A percentile compares a stretch with the other conserved stretches of the same genome.
Evolutionary conservation across 2,888 invertebrate species (phyloP).

Genomic region (Pyrrhia umbra): DNA sequence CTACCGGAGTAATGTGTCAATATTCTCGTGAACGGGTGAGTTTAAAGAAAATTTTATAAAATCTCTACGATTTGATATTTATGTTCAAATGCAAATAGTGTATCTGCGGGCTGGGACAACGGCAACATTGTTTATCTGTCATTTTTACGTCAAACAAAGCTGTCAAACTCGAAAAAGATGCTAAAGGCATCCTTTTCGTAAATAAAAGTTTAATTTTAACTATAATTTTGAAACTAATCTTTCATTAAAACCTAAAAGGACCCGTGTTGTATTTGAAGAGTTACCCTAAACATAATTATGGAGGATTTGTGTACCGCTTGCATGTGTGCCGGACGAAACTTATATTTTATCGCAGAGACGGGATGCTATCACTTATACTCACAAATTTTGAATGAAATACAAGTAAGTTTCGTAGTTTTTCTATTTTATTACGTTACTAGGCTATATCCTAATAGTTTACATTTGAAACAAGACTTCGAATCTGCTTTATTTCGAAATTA

Average conservation of each 20-base stretch:
- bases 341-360: slow-evolving; percentile 74
- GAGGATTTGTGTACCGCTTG: slow-evolving; percentile 79
- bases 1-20: too few species aligned
- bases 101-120: too few species aligned
- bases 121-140: neutral
- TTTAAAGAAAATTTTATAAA: too few species aligned
- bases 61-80: too few species aligned
- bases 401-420: slow-evolving; percentile 66
- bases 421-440: neutral
- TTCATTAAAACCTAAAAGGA: neutral
- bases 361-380: slow-evolving; percentile 74
- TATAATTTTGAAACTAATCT: slow-evolving; percentile 1
- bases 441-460: neutral
- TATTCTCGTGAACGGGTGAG: too few species aligned
- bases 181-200: slow-evolving; percentile 27
- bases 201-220: slow-evolving; percentile 27
- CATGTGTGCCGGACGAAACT: slow-evolving; percentile 75
- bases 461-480: too few species aligned
- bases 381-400: slow-evolving; percentile 82
- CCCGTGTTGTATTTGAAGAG: neutral
- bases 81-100: too few species aligned
- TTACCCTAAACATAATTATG: slow-evolving; percentile 70
- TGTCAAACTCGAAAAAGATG: slow-evolving; percentile 39
- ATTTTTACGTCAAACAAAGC: slow-evolving; percentile 5
- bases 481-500: neutral